Evolutionary conservation across 2,888 invertebrate genomes (phyloP), one percentile per base, ranked within the genome.

Genomic region (Idaea dimidiata): DNA sequence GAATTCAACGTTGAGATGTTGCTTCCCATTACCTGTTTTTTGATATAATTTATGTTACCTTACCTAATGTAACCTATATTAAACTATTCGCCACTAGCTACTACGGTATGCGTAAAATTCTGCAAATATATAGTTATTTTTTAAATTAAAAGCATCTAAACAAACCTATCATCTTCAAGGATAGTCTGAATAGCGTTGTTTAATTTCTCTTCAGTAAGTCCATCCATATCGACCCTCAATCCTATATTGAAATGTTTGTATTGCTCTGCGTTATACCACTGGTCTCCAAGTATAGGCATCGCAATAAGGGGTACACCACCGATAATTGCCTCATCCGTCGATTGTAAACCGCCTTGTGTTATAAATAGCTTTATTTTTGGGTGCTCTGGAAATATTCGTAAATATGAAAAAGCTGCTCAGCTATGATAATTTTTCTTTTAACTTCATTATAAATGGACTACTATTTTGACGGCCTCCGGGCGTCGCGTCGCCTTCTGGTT

Each of bases 291-390:
- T 74, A 89, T 84, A 6, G 89, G 88, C 54, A 91, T 66, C 6
- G 82, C 88, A 7, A 91, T 74, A 0, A 91, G 64, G 1, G 91
- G 90, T 0, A 88, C 84, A 54, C 81, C 83, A 2, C 83, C 83
- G 17, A 74, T 77, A 14, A 91, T 80, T 0, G 90, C 83, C 66
- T 92, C 91, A 18, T 89, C 87, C 0, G 86, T 79, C 0, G 91
- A 91, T 60, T 91, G 89, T 1, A 89, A 67, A 1, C 92, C 92
- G 58, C 88, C 89, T 81, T 91, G 92, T 0, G 87, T 88, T 57
- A 91, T 84, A 61, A 93, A 93, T 1, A 89, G 61, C 66, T 90
- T 92, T 0, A 93, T 66, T 59, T 93, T 92, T n/a, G 83, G 83
- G 69, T 93, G 91, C 18, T 61, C 83, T 84, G 65, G 14, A 14